Conservation (phyloP, 2,797 vertebrate genomes). For the Malurus splendens region DNA sequence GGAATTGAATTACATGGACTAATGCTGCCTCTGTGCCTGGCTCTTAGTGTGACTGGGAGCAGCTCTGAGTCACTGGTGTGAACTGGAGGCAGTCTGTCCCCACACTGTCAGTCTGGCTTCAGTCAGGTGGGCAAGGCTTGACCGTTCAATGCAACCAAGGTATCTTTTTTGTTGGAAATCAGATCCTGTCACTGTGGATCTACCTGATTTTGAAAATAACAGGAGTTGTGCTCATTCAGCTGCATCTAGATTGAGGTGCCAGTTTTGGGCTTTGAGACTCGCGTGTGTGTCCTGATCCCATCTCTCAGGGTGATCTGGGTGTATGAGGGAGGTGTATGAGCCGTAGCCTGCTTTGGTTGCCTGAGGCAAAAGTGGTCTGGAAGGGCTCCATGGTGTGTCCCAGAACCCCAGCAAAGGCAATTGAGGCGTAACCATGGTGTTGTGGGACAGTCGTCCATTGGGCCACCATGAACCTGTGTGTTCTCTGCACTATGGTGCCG, state of each 20-base stretch:
- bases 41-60: rapidly evolving
- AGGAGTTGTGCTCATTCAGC: neutral
- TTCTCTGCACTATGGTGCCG: neutral
- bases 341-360: neutral
- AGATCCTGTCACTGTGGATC: neutral
- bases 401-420: neutral
- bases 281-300: neutral
- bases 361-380: neutral
- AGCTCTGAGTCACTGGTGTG: neutral
- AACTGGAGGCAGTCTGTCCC: neutral
- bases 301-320: neutral
- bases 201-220: neutral
- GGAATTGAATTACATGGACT: neutral
- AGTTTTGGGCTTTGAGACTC: neutral
- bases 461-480: rapidly evolving
- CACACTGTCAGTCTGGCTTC: neutral
- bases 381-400: neutral
- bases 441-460: neutral
- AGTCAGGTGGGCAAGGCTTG: neutral
- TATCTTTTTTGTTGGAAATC: neutral
- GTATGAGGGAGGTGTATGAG: neutral
- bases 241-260: rapidly evolving
- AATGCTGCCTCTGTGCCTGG: neutral
- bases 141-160: neutral
- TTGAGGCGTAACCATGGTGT: rapidly evolving